A percentile compares a stretch with the other conserved stretches of the same genome.
These are phyloP conservation scores for Equus przewalskii DNA, from an alignment of 2,113 vertebrate genomes.

Conservation along the genomic window DNA sequence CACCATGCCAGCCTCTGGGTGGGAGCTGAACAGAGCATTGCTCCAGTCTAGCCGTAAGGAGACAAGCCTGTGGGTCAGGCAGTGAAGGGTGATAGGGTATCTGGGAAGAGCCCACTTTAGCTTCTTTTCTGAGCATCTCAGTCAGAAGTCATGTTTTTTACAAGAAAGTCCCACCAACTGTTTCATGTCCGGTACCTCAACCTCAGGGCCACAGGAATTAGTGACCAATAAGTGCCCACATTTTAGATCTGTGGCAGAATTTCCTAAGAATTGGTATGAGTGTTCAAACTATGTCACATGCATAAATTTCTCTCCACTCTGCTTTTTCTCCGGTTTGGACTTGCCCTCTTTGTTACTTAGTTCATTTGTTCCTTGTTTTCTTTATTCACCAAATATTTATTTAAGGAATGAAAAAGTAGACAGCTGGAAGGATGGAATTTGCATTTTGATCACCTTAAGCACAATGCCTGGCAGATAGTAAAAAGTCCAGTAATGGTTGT, in stretches of 20 bases:
- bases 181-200: not conserved
- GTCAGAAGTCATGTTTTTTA: slow-evolving; percentile 14
- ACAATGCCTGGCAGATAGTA: not conserved
- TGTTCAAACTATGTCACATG: not conserved
- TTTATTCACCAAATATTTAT: not conserved
- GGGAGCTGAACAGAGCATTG: not conserved
- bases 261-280: not conserved
- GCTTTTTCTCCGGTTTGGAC: not conserved
- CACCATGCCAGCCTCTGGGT: not conserved
- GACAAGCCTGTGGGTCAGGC: not conserved
- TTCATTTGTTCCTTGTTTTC: slow-evolving; percentile 26
- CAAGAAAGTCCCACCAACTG: not conserved
- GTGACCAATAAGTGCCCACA: not conserved
- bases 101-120: not conserved
- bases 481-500: not conserved
- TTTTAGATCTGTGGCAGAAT: not conserved
- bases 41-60: not conserved
- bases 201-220: not conserved
- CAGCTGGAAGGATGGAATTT: not conserved
- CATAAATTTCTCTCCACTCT: not conserved
- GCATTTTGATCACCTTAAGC: not conserved
- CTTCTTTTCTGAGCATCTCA: not conserved
- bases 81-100: not conserved
- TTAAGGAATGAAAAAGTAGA: not conserved
- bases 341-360: not conserved